Evolutionary conservation across 2,888 invertebrate genomes (phyloP).

Genomic region (Acanthosepion esculentum): DNA sequence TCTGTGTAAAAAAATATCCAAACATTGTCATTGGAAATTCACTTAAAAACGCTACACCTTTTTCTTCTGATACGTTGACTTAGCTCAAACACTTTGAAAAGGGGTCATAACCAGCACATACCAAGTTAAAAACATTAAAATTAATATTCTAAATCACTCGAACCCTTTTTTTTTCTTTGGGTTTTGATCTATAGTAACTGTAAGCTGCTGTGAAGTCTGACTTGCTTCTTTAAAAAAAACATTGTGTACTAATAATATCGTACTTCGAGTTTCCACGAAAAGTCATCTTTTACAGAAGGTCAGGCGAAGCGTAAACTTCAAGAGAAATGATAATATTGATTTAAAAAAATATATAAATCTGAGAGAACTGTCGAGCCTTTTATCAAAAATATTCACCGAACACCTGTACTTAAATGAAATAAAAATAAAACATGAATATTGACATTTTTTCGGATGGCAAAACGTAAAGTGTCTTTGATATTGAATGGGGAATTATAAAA

Average conservation of each 20-base stretch:
- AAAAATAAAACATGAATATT: not conserved
- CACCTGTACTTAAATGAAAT: not conserved
- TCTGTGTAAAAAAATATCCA: no score
- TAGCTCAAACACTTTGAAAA: no score
- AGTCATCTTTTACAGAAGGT: not conserved
- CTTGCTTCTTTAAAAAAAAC: not conserved
- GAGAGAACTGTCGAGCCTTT: not conserved
- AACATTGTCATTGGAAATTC: no score
- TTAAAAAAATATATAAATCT: not conserved
- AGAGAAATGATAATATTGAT: slow-evolving; percentile 10
- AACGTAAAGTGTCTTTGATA: not conserved
- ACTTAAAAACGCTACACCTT: no score
- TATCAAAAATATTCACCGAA: not conserved
- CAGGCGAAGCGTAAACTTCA: not conserved
- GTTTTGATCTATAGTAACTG: no score
- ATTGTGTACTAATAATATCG: no score
- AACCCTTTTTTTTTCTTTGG: no score
- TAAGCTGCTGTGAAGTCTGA: no score
- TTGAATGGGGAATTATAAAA: not conserved
- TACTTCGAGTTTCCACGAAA: not conserved
- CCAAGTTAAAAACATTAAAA: no score
- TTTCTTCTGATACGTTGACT: no score
- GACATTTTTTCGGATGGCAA: not conserved
- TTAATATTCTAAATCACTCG: no score
- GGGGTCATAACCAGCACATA: no score